Conservation (phyloP, 1,140 invertebrate genomes). For the Cherax quadricarinatus region DNA sequence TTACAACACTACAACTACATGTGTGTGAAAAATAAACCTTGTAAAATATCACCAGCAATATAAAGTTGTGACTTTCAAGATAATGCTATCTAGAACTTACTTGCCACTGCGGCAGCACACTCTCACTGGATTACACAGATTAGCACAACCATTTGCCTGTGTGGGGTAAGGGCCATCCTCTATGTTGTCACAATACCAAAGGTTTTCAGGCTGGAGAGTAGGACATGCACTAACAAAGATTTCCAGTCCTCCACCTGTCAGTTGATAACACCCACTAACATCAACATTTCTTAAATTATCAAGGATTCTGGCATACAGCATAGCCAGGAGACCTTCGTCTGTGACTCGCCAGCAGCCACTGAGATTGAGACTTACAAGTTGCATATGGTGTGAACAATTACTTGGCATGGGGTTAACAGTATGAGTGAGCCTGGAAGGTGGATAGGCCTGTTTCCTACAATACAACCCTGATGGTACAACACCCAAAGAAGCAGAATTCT, state of each 20-base stretch:
- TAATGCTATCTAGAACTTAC: not conserved
- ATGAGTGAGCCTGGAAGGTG: not conserved
- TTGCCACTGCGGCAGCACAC: constrained; percentile 76
- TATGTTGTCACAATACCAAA: constrained; percentile 80
- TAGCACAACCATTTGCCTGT: constrained; percentile 79
- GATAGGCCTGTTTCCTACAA: constrained; percentile 9
- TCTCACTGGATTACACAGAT: constrained; percentile 76
- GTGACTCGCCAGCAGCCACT: constrained; percentile 67
- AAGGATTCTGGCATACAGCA: constrained; percentile 24
- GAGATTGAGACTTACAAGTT: constrained; percentile 44
- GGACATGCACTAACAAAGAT: constrained; percentile 75
- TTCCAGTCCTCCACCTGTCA: constrained; percentile 76
- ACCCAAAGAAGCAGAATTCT: not conserved
- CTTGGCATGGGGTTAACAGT: not conserved
- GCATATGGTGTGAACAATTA: not conserved
- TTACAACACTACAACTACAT: not conserved
- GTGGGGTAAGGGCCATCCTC: constrained; percentile 77
- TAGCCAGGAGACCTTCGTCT: constrained; percentile 45
- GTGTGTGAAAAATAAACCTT: not conserved
- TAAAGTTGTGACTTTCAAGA: not conserved
- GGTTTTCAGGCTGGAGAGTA: constrained; percentile 76
- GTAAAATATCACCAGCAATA: not conserved
- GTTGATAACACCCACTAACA: constrained; percentile 78
- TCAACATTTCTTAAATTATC: constrained; percentile 76
- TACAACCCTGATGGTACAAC: not conserved